phyloP scores from a whole-genome alignment of 1,140 invertebrate species.

The Drosophila tropicalis region DNA sequence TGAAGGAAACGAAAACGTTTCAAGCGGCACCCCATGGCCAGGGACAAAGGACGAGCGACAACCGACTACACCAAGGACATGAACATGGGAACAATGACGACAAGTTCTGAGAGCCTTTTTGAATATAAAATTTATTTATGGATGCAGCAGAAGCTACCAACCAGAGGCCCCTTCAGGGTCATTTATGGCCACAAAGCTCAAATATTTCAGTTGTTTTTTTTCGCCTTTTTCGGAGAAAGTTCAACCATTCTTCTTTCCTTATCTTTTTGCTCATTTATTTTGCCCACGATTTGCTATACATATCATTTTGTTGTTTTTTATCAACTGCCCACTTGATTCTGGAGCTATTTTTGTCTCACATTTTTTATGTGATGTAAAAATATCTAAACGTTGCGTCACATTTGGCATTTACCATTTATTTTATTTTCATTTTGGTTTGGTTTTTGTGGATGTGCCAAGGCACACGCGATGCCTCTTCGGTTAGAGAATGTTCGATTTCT shows the following conservation, averaged over 20 bases:
- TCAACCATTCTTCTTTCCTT: conserved; percentile 4
- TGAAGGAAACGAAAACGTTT: conserved; percentile 52
- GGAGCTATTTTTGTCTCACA: conserved; percentile 29
- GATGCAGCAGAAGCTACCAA: conserved; percentile 30
- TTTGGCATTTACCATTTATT: conserved; percentile 47
- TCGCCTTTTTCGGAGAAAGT: background rate
- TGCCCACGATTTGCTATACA: background rate
- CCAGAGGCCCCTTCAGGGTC: conserved; percentile 27
- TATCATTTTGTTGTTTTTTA: background rate
- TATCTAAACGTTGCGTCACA: conserved; percentile 67
- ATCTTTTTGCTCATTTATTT: conserved; percentile 13
- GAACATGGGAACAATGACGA: conserved; percentile 27
- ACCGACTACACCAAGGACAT: background rate
- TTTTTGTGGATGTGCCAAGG: conserved; percentile 47
- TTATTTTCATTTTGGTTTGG: conserved; percentile 28
- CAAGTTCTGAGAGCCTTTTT: conserved; percentile 14
- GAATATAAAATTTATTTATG: conserved; percentile 63
- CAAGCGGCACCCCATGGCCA: conserved; percentile 59
- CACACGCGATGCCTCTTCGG: conserved; percentile 51
- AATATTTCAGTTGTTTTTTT: background rate
- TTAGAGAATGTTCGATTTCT: conserved; percentile 12
- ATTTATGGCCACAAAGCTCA: conserved; percentile 5
- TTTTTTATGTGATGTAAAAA: conserved; percentile 53
- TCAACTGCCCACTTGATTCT: conserved; percentile 19
- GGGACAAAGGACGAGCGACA: conserved; percentile 27